These are phyloP conservation scores for Rhynchonycteris naso DNA, from an alignment of 2,797 vertebrate genomes.

Conservation along the genomic window DNA sequence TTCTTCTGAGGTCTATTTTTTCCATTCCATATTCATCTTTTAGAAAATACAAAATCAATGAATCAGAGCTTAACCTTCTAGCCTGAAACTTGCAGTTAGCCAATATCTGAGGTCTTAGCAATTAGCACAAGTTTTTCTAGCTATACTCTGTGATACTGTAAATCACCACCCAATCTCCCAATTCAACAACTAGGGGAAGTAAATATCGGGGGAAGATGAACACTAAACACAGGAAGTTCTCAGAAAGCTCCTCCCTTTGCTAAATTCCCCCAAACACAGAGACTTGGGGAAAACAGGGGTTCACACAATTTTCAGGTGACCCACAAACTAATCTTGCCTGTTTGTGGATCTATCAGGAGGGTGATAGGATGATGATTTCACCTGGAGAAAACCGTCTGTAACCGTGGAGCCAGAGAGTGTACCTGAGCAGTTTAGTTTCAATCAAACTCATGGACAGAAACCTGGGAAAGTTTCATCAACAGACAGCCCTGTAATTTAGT, in stretches of 20 bases:
- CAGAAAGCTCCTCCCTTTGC: conserved; percentile 53
- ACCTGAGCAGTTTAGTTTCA: not conserved
- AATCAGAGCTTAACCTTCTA: conserved; percentile 61
- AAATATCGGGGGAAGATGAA: conserved; percentile 61
- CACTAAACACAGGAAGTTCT: not conserved
- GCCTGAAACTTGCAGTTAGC: not conserved
- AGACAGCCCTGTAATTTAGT: not conserved
- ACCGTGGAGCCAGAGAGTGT: not conserved
- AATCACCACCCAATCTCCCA: conserved; percentile 38
- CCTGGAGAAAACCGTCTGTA: not conserved
- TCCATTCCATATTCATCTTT: not conserved
- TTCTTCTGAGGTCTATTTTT: not conserved
- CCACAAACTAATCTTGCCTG: not conserved
- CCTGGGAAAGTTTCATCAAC: not conserved
- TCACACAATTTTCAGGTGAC: not conserved
- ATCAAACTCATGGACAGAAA: not conserved
- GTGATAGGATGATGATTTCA: not conserved
- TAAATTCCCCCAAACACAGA: conserved; percentile 4
- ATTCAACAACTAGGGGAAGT: conserved; percentile 6
- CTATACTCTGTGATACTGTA: conserved; percentile 35
- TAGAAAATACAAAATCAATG: conserved; percentile 40
- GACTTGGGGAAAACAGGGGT: not conserved
- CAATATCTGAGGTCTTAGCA: conserved; percentile 4
- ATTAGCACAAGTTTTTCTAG: conserved; percentile 44
- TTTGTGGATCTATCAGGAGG: not conserved